Conservation (phyloP, 1,140 invertebrate genomes). For the Gerris buenoi region DNA sequence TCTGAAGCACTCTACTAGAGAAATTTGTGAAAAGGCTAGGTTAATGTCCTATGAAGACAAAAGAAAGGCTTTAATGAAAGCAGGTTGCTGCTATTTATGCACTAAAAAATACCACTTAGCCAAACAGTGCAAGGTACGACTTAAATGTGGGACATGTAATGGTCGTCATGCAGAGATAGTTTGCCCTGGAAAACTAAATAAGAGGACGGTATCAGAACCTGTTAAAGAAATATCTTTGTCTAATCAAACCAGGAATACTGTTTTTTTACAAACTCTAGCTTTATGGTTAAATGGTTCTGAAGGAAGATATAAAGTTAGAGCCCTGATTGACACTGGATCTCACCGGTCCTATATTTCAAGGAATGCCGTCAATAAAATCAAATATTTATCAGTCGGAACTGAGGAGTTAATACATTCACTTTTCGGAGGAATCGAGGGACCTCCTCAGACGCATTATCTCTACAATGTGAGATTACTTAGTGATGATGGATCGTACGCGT, state of each 20-base stretch:
- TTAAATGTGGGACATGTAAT: neutral
- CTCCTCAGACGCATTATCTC: neutral
- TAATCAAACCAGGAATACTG: neutral
- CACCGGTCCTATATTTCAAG: constrained; percentile 5
- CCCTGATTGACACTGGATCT: constrained; percentile 1
- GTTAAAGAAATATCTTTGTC: neutral
- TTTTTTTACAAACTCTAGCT: neutral
- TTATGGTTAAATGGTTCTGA: neutral
- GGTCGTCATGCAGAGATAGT: neutral
- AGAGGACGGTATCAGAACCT: neutral
- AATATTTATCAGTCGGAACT: neutral
- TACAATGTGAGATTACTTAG: constrained; percentile 1
- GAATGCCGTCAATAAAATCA: neutral
- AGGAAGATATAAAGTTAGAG: neutral
- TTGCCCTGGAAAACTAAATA: neutral
- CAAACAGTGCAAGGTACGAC: neutral
- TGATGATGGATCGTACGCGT: neutral
- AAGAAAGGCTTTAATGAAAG: neutral
- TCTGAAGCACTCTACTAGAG: neutral
- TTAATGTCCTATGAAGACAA: neutral
- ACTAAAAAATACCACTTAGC: neutral
- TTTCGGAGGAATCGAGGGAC: neutral
- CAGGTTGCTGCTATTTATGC: neutral
- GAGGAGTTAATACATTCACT: neutral
- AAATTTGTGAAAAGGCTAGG: neutral